Percentiles rank a stretch among this genome's conserved stretches.
phyloP scores from a whole-genome alignment of 1,140 invertebrate genomes.

The Euura saliciscinereae region DNA sequence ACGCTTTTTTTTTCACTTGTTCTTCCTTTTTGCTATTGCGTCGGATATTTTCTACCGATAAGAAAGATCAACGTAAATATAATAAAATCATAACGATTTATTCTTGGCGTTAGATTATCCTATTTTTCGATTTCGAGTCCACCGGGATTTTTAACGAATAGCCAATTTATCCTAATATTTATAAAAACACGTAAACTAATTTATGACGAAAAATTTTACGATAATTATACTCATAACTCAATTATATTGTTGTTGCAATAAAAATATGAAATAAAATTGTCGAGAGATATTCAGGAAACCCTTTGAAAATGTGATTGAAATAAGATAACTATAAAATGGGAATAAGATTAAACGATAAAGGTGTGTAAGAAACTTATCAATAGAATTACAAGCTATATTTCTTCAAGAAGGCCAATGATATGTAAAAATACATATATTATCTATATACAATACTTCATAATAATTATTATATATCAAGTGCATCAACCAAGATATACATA shows the following conservation, averaged over 20 bases:
- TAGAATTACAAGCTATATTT: conserved; percentile 53
- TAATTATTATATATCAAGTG: conserved; percentile 40
- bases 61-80: too few species aligned
- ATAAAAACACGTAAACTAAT: background rate
- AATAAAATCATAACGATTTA: too few species aligned
- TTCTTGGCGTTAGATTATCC: too few species aligned
- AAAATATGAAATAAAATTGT: conserved; percentile 29
- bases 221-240: conserved; percentile 5
- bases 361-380: conserved; percentile 31
- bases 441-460: conserved; percentile 58
- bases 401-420: conserved; percentile 56
- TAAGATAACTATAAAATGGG: background rate
- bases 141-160: background rate
- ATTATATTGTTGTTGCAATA: conserved; percentile 63
- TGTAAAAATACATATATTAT: conserved; percentile 59
- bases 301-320: background rate
- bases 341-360: background rate
- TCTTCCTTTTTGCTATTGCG: background rate
- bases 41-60: background rate
- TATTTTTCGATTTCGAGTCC: too few species aligned
- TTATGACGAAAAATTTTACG: background rate
- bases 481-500: conserved; percentile 58
- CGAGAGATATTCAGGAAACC: too few species aligned
- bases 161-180: background rate
- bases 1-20: background rate